Percentiles rank a stretch among this genome's conserved stretches.
phyloP scores from a whole-genome alignment of 2,113 vertebrate species.

The Ophthalmolycus amberensis region DNA sequence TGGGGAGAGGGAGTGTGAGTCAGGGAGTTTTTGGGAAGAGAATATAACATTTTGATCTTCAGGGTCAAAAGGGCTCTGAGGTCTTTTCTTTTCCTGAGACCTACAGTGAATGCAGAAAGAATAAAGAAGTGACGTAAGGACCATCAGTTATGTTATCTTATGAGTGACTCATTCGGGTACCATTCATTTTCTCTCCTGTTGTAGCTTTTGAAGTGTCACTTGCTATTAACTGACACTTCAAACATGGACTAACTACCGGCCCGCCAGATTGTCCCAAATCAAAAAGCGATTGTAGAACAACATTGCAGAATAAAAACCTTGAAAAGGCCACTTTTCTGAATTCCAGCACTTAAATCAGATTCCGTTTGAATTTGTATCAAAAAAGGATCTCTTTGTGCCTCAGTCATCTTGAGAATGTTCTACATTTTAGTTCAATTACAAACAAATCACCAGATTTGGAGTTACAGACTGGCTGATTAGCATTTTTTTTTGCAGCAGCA shows the following conservation, averaged over 20 bases:
- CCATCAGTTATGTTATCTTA: not conserved
- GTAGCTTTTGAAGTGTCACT: constrained; percentile 54
- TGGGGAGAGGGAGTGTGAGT: not conserved
- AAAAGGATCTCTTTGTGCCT: constrained; percentile 19
- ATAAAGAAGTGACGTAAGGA: not conserved
- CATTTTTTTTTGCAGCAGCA: constrained; percentile 31
- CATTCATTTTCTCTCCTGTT: constrained; percentile 25
- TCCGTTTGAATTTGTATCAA: constrained; percentile 2
- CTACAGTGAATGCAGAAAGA: not conserved
- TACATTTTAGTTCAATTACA: constrained; percentile 40
- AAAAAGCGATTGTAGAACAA: constrained; percentile 11
- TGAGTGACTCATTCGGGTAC: constrained; percentile 12
- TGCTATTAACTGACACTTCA: constrained; percentile 47
- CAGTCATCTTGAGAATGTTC: not conserved
- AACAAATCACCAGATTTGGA: constrained; percentile 45
- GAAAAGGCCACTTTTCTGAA: constrained; percentile 1
- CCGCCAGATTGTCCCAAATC: constrained; percentile 13
- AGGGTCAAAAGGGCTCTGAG: constrained; percentile 14
- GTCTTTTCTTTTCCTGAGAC: not conserved
- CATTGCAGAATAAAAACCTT: not conserved
- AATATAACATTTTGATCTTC: constrained; percentile 24
- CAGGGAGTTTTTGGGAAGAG: not conserved
- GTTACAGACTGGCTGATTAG: constrained; percentile 42
- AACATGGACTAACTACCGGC: constrained; percentile 9
- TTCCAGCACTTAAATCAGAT: constrained; percentile 8